phyloP scores from a whole-genome alignment of 2,797 vertebrate species.

The Pelobates cultripes region DNA sequence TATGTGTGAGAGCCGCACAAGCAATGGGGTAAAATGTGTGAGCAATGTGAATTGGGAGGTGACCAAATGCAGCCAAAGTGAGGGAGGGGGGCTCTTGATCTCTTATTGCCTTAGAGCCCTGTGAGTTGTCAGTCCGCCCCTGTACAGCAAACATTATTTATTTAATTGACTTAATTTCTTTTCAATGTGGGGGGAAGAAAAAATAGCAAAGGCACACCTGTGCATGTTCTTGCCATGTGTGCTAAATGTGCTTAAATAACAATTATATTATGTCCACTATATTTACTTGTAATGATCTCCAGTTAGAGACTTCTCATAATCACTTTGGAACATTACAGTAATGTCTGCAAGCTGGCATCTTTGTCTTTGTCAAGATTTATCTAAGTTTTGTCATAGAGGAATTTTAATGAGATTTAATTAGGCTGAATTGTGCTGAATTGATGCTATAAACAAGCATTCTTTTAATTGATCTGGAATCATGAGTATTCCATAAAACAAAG shows the following conservation, averaged over 20 bases:
- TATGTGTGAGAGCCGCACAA: too few relatives aligned
- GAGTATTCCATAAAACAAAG: conserved; percentile 36
- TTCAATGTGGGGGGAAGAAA: too few relatives aligned
- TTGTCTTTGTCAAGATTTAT: conserved; percentile 32
- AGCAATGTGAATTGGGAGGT: too few relatives aligned
- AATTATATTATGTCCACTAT: conserved; percentile 27
- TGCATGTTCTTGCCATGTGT: background rate
- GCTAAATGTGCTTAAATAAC: conserved; percentile 4
- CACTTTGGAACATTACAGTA: conserved; percentile 21
- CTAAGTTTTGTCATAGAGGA: conserved; percentile 20
- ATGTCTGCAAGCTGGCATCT: conserved; percentile 16
- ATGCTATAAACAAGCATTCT: conserved; percentile 25
- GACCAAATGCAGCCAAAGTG: too few relatives aligned
- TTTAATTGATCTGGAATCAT: conserved; percentile 51
- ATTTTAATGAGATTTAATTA: conserved; percentile 47
- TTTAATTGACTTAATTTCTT: too few relatives aligned
- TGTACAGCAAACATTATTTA: too few relatives aligned
- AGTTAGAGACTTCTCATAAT: conserved; percentile 30
- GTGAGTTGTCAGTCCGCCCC: too few relatives aligned
- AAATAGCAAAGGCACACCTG: background rate
- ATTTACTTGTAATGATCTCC: conserved; percentile 48
- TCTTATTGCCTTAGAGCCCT: too few relatives aligned
- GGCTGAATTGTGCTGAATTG: conserved; percentile 33
- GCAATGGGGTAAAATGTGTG: too few relatives aligned
- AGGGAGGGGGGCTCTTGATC: too few relatives aligned